Evolutionary conservation across 2,797 vertebrate species (phyloP), one percentile per base, ranked within the genome.

Genomic region (Eulemur coronatus): DNA sequence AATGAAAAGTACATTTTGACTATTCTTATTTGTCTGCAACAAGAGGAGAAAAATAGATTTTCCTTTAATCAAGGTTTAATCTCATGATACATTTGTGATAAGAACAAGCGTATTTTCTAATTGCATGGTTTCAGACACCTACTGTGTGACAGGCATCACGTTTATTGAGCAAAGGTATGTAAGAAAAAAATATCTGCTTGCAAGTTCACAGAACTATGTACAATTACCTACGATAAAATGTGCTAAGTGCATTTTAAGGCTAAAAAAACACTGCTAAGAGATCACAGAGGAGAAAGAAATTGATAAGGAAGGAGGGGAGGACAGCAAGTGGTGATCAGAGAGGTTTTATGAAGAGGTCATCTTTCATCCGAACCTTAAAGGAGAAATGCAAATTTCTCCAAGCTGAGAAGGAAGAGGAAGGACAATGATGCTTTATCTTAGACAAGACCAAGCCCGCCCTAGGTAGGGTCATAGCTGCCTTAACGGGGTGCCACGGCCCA

Each of bases 71-170:
- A 28, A 78, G 72, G 20, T 75, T 82, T 84, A 88, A 78, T 81
- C 33, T 63, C 50, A 50, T 18, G 57, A 59, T 50, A 50, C 30
- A 72, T 35, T 8, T 63, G 17, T 75, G 69, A 70, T 43, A 52
- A 91, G 88, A 90, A 81, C 4, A 30, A 48, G 94, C 63, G 15
- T 78, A 33, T 76, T 92, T 90, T 92, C 72, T 48, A 85, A 41
- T 18, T 70, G 41, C 7, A 6, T 1, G 17, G 30, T 35, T 81
- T 88, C 41, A 76, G 59, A 33, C 46, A 57, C 35, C 48, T 46
- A 30, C 38, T 24, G 4, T 43, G 67, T 55, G 41, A 63, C 6
- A 33, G 17, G 46, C 4, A 7, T n/a, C 9, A 5, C 38, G 18
- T 55, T 61, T 87, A 55, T 0, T 12, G 30, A 75, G 18, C 52